Conservation (phyloP, 2,113 vertebrate genomes). For the Octodon degus region DNA sequence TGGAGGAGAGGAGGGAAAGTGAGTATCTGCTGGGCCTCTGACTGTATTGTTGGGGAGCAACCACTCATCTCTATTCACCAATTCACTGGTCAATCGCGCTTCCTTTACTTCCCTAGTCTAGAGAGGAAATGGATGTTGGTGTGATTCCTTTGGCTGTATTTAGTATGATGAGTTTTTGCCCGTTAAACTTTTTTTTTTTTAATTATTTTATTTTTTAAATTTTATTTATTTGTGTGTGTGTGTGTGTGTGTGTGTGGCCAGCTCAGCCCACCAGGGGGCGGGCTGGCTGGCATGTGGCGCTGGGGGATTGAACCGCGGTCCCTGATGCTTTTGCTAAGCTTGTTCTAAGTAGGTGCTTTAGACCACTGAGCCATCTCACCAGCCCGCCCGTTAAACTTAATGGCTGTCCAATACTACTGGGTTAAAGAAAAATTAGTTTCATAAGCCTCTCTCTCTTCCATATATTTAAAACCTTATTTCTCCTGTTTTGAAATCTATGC, state of each 20-base stretch:
- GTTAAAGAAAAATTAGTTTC: not conserved
- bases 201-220: too few relatives aligned
- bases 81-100: not conserved
- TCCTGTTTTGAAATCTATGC: not conserved
- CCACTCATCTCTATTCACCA: not conserved
- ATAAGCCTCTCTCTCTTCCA: not conserved
- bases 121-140: not conserved
- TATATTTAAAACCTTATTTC: not conserved
- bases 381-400: slow-evolving; percentile 2
- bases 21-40: not conserved
- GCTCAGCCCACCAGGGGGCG: too few relatives aligned
- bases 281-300: too few relatives aligned
- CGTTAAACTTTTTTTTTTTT: slow-evolving; percentile 44
- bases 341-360: too few relatives aligned
- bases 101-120: too few relatives aligned
- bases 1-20: not conserved
- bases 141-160: not conserved
- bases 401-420: not conserved
- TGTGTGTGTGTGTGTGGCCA: too few relatives aligned
- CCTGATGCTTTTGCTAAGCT: too few relatives aligned
- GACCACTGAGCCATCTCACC: too few relatives aligned
- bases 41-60: not conserved
- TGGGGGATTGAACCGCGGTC: too few relatives aligned
- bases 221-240: too few relatives aligned
- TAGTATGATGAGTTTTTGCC: not conserved